Evolutionary conservation across 2,797 vertebrate species (phyloP), one percentile per base, ranked within the genome.

Genomic region (Lepus oiostolus): DNA sequence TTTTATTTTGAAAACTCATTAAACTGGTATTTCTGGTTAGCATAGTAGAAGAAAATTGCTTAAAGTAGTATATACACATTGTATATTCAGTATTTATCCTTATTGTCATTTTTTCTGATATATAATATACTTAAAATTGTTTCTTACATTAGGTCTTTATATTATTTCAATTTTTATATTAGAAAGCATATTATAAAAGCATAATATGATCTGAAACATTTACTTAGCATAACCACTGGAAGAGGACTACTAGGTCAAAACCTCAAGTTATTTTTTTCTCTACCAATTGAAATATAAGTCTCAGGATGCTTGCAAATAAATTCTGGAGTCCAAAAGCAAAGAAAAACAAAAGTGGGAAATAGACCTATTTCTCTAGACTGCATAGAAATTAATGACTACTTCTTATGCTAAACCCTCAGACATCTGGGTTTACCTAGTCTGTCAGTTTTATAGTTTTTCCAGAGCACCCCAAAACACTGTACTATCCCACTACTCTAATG

Each of bases 231-330:
- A 83, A 71, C n/a, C 32, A 60, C 35, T 67, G 60, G 38, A 22
- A 87, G 5, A 16, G 19, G 21, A 87, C 47, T 71, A 38, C 6
- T 54, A 2, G 12, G 9, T 58, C 32, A 52, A 89, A 86, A 13
- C 13, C 89, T 75, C 83, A 60, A 83, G 14, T 8, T 14, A 79
- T 26, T 14, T 42, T 19, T 86, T 30, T 85, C 22, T 54, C 77
- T 84, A 8, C 5, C 24, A 90, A 63, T 50, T 93, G 76, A 94
- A 94, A 72, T 88, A 60, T 26, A 52, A 88, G 19, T 76, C 93
- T 38, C 28, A 28, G 35, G 13, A 63, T 35, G 8, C 19, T 94
- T 77, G 16, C 30, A 81, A 92, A 80, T 76, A 13, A 91, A 93
- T 79, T 94, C 19, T 83, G 8, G 10, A 42, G 24, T 38, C 21